A percentile compares a stretch with the other conserved stretches of the same genome.
Conservation (phyloP, 1,140 invertebrate genomes). For the Berghia stephanieae region DNA sequence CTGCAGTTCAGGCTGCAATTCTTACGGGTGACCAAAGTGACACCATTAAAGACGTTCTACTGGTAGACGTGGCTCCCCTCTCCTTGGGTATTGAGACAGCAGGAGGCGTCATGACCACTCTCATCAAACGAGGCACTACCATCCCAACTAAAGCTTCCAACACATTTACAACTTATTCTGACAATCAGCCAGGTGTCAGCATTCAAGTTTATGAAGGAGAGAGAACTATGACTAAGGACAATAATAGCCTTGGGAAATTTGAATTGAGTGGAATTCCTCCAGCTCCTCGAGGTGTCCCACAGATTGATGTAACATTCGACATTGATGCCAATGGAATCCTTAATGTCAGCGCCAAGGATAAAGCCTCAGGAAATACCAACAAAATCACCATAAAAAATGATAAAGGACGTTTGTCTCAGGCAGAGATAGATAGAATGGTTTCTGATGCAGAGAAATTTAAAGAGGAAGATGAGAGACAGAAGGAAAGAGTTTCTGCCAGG, state of each 20-base stretch:
- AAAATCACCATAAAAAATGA: slow-evolving; percentile 99
- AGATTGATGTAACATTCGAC: too few relatives aligned
- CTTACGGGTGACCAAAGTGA: slow-evolving; percentile 54
- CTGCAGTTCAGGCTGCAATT: too few relatives aligned
- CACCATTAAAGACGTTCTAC: slow-evolving; percentile 57
- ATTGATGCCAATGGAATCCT: too few relatives aligned
- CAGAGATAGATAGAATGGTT: slow-evolving; percentile 96
- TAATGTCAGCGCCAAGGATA: too few relatives aligned
- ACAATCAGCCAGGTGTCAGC: slow-evolving; percentile 79
- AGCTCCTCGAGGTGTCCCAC: too few relatives aligned
- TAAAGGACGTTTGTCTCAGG: slow-evolving; percentile 86
- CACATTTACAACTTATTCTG: slow-evolving; percentile 60
- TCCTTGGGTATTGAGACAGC: too few relatives aligned
- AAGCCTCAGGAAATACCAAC: too few relatives aligned
- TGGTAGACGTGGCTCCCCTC: slow-evolving; percentile 64
- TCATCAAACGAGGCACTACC: too few relatives aligned
- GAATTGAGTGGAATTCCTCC: slow-evolving; percentile 89
- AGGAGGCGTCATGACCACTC: too few relatives aligned
- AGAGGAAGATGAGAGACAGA: slow-evolving; percentile 85
- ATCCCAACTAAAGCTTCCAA: slow-evolving; percentile 59
- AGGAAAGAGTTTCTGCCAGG: slow-evolving; percentile 84
- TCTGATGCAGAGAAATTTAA: too few relatives aligned
- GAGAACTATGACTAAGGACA: slow-evolving; percentile 82
- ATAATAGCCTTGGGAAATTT: slow-evolving; percentile 88
- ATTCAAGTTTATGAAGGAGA: slow-evolving; percentile 82